Evolutionary conservation across 1,140 invertebrate genomes (phyloP).

Genomic region (Pomacea maculata): DNA sequence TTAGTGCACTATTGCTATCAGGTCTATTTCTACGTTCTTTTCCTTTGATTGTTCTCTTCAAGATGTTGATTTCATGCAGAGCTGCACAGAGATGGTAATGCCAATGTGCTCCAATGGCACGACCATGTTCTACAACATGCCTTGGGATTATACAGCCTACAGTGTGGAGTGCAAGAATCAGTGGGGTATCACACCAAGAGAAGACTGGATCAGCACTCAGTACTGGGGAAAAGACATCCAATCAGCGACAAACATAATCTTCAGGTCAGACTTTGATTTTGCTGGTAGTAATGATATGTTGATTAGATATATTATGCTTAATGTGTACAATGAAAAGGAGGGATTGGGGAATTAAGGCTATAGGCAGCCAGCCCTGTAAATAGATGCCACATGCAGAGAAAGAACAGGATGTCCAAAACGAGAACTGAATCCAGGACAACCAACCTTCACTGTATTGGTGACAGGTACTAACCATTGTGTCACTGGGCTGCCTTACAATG

Average conservation of each 20-base stretch:
- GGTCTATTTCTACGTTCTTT: not conserved
- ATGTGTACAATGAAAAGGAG: too few relatives aligned
- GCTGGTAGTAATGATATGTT: too few relatives aligned
- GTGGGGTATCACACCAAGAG: slow-evolving; percentile 76
- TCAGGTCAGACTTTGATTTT: slow-evolving; percentile 63
- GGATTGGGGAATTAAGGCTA: too few relatives aligned
- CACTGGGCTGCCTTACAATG: too few relatives aligned
- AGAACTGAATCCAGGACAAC: too few relatives aligned
- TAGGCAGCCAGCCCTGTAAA: too few relatives aligned
- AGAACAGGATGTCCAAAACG: too few relatives aligned
- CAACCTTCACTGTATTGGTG: too few relatives aligned
- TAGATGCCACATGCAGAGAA: too few relatives aligned
- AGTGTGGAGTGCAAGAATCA: slow-evolving; percentile 66
- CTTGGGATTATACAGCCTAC: slow-evolving; percentile 77
- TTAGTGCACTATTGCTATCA: not conserved
- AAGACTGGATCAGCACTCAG: slow-evolving; percentile 74
- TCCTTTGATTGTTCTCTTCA: not conserved
- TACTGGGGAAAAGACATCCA: slow-evolving; percentile 83
- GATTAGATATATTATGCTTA: too few relatives aligned
- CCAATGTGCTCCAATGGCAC: slow-evolving; percentile 84
- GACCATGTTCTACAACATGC: slow-evolving; percentile 83
- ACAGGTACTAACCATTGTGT: too few relatives aligned
- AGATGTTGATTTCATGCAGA: slow-evolving; percentile 40
- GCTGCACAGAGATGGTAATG: slow-evolving; percentile 97
- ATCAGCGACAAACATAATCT: slow-evolving; percentile 83